Conservation (phyloP, 2,797 vertebrate species). For the Cryptoprocta ferox region DNA sequence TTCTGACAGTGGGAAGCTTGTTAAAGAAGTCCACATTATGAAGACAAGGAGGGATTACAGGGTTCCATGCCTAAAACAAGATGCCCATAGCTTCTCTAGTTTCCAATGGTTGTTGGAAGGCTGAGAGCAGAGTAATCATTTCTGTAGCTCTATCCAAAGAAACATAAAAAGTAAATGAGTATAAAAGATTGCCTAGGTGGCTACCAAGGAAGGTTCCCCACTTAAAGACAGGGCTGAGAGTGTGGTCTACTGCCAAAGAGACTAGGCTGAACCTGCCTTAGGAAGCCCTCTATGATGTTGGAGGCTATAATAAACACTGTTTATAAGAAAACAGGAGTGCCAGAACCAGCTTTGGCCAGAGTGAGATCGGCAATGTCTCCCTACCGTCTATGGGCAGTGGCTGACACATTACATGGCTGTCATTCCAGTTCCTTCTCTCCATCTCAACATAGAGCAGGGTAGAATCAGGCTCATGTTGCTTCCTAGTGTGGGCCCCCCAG, state of each 20-base stretch:
- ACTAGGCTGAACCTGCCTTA: not conserved
- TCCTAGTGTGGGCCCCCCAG: not conserved
- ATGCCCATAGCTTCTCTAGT: not conserved
- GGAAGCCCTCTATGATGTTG: not conserved
- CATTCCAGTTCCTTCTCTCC: not conserved
- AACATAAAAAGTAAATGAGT: not conserved
- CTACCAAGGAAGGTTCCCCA: not conserved
- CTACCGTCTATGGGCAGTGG: not conserved
- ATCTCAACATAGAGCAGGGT: not conserved
- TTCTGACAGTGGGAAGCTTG: not conserved
- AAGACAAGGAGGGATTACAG: not conserved
- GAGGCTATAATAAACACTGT: not conserved
- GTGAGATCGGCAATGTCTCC: not conserved
- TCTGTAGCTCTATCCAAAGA: not conserved
- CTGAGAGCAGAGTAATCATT: not conserved
- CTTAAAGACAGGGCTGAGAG: not conserved
- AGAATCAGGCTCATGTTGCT: not conserved
- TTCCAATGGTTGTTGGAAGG: not conserved
- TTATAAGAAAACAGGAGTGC: not conserved
- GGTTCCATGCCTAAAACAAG: not conserved
- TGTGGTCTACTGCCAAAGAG: not conserved
- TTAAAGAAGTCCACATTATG: not conserved
- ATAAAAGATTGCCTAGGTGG: not conserved
- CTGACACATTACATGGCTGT: accelerated
- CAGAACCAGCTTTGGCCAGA: accelerated